phyloP scores from a whole-genome alignment of 2,888 invertebrate species.

The Yponomeuta cagnagella region DNA sequence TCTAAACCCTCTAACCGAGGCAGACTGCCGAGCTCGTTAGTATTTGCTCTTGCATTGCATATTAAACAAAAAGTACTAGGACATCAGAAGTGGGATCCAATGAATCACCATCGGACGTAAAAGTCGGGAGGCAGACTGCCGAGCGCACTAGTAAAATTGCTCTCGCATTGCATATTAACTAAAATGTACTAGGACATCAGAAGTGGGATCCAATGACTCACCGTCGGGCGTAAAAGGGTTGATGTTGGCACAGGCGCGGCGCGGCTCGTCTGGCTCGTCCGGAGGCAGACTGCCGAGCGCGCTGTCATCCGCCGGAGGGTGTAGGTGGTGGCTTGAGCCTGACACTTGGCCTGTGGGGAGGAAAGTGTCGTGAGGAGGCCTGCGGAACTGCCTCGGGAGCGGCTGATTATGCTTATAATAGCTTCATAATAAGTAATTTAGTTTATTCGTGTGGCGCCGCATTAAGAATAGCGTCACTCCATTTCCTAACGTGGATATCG shows the following conservation, averaged over 20 bases:
- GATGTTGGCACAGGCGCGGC: conserved; percentile 81
- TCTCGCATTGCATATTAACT: no score
- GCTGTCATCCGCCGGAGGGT: conserved; percentile 63
- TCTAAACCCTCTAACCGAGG: no score
- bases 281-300: conserved; percentile 59
- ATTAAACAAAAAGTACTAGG: background rate
- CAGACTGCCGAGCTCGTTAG: no score
- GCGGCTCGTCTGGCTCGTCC: conserved; percentile 54
- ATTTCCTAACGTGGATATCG: no score
- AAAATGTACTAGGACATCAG: background rate
- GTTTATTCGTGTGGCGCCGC: no score
- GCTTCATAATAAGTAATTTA: no score
- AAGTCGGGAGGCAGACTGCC: conserved; percentile 68
- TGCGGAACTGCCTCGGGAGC: background rate
- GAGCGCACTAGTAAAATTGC: conserved; percentile 36
- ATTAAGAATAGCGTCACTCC: no score
- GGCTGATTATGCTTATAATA: no score
- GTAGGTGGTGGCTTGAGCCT: conserved; percentile 58
- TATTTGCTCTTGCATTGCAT: no score
- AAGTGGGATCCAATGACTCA: conserved; percentile 31
- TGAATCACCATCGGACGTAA: conserved; percentile 82
- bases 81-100: background rate
- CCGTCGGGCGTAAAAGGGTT: conserved; percentile 91
- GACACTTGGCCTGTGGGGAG: conserved; percentile 48
- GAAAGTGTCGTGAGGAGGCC: background rate